Evolutionary conservation across 2,113 vertebrate genomes (phyloP), one percentile per base, ranked within the genome.

Genomic region (Aphelocoma coerulescens): DNA sequence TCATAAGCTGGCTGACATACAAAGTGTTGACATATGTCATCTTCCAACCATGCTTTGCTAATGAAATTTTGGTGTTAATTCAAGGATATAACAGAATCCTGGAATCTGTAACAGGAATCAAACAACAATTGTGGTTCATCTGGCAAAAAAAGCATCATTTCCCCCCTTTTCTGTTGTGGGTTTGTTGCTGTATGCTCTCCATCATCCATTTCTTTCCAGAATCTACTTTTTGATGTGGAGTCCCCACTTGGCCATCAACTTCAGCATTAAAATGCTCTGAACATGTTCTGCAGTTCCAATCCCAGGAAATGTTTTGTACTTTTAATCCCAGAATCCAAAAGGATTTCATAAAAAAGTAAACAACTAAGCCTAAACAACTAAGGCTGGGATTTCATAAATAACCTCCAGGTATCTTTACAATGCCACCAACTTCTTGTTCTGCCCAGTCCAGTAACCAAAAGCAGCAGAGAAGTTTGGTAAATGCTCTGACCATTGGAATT

Each of bases 21-120:
- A 93, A 95, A 97, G 96, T 92, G 95, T 80, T 96, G 97, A 97
- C 97, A 97, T 90, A 90, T 85, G 94, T 92, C 96, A 94, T 96
- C 96, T 97, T 93, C 95, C 93, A 95, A 95, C 91, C 96, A 96
- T 91, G 96, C 91, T 97, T 96, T 96, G 89, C 96, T 97, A 98
- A 98, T 97, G 96, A 97, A 97, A 96, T 95, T 95, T 95, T 97
- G 96, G 95, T 95, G 97, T 96, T 96, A 96, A 97, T 95, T 88
- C 95, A 97, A 87, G 97, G 88, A 97, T 97, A 89, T 61, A 92
- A 96, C 90, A 95, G 93, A 96, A 95, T 93, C 88, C 91, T 90
- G 85, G 69, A 97, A 93, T 94, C 95, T 94, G 96, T 94, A 95
- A 91, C 81, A 91, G 35, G 94, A 94, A 96, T 95, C 96, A 97